phyloP scores from a whole-genome alignment of 1,140 invertebrate species.

The Drosophila pseudoobscura region DNA sequence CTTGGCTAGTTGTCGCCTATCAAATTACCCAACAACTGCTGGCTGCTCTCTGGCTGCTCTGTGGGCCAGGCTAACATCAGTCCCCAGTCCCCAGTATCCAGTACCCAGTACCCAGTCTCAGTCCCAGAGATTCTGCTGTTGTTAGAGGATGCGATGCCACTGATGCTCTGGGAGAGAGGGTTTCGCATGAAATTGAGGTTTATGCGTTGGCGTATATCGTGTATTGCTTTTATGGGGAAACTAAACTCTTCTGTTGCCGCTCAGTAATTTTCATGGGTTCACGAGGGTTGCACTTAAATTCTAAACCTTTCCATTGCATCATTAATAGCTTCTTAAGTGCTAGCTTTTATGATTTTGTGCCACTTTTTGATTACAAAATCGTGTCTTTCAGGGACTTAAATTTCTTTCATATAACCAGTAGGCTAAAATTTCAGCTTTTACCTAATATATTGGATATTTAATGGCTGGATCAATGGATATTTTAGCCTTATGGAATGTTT shows the following conservation, averaged over 20 bases:
- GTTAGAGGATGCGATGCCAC: constrained; percentile 26
- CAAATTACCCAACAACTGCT: constrained; percentile 64
- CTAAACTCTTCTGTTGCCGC: background rate
- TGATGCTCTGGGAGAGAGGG: background rate
- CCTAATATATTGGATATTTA: too few relatives aligned
- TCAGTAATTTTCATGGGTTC: background rate
- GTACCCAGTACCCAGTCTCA: background rate
- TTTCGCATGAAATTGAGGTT: constrained; percentile 30
- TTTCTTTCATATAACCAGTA: too few relatives aligned
- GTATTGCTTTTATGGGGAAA: constrained; percentile 26
- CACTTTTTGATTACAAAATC: too few relatives aligned
- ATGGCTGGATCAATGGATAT: too few relatives aligned
- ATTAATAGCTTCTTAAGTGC: too few relatives aligned
- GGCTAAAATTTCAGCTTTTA: too few relatives aligned
- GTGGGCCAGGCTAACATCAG: constrained; percentile 5
- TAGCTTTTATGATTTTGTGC: too few relatives aligned
- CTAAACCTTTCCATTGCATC: background rate
- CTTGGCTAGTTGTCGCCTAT: constrained; percentile 69
- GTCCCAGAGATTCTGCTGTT: constrained; percentile 16
- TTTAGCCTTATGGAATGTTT: too few relatives aligned
- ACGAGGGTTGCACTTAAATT: constrained; percentile 13
- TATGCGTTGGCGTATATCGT: constrained; percentile 43
- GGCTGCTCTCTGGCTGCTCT: constrained; percentile 14
- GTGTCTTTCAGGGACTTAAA: too few relatives aligned
- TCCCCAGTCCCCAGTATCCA: constrained; percentile 1